Conservation (phyloP, 2,113 vertebrate species). For the Desmodus rotundus region DNA sequence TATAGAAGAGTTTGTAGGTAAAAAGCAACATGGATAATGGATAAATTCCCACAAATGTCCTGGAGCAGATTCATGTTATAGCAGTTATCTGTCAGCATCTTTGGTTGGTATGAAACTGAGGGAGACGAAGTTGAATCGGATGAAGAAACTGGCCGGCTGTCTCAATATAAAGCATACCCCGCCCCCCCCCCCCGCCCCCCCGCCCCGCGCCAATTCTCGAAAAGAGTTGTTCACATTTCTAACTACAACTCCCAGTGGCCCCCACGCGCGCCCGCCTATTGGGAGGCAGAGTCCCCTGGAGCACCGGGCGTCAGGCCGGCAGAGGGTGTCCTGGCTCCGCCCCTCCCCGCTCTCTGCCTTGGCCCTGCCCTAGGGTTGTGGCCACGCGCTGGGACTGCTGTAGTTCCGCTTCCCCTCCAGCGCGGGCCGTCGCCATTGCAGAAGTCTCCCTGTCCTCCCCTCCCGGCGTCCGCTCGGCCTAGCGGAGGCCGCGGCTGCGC, state of each 20-base stretch:
- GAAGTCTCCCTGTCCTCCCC: constrained; percentile 57
- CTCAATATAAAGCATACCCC: neutral
- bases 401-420: constrained; percentile 75
- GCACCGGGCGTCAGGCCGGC: neutral
- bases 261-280: neutral
- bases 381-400: constrained; percentile 70
- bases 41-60: constrained; percentile 9
- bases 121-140: neutral
- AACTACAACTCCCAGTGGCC: constrained; percentile 62
- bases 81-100: neutral
- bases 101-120: neutral
- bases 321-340: neutral
- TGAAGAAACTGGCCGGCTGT: neutral
- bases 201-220: too few species aligned
- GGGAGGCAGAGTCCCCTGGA: neutral
- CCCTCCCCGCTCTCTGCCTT: neutral
- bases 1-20: neutral
- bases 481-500: constrained; percentile 12
- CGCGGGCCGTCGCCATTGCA: constrained; percentile 74
- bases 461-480: constrained; percentile 38
- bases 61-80: neutral
- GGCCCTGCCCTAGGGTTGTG: constrained; percentile 62
- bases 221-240: rapidly evolving
- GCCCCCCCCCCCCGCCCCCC: too few species aligned
- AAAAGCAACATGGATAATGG: constrained; percentile 1